Base-by-base conservation (phyloP, 1,140 invertebrate genomes). In the Tribolium castaneum region DNA sequence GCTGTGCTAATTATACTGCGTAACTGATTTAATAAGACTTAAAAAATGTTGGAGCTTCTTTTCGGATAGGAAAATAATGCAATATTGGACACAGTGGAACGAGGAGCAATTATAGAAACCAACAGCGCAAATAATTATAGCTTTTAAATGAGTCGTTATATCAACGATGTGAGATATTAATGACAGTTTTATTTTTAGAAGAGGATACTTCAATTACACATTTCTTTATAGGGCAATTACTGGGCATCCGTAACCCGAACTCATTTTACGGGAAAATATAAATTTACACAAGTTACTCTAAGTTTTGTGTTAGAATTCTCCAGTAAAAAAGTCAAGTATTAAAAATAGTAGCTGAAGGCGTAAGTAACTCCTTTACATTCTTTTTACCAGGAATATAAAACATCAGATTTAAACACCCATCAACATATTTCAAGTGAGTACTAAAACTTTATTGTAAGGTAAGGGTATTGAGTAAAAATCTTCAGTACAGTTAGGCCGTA, bases 121-220 rank as follows among this genome's bases (percentile, higher is more conserved):
- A 66, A 35, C 59, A 66, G 34, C 59, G 59, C 45, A 30, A 66
- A 66, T 66, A 66, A 66, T 66, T 35, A 3, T n/a, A 66, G 25
- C 30, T 66, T 66, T 66, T 66, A 66, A 39, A 66, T 66, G 10
- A 35, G 25, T 35, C 59, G 25, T 66, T 66, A 30, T 35, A 59
- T 22, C 13, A 59, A 22, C 12, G 59, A 66, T 35, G 30, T 66
- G 59, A 66, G 59, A 66, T 66, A 66, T 34, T 66, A 66, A 59
- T 35, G 59, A 66, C 59, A 66, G 59, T 66, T 66, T 66, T 66
- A 66, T 66, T 35, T 35, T 66, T 35, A 66, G 9, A 66, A 66
- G 30, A 45, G 30, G 10, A 25, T 30, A 30, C 25, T 14, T 66
- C 34, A 66, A 39, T 66, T 66, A 66, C 19, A 9, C 13, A 30